A percentile compares a stretch with the other conserved stretches of the same genome.
Evolutionary conservation across 92 coral and sea anemone species (phyloP).

Genomic region (Epizoanthus illoricatus): DNA sequence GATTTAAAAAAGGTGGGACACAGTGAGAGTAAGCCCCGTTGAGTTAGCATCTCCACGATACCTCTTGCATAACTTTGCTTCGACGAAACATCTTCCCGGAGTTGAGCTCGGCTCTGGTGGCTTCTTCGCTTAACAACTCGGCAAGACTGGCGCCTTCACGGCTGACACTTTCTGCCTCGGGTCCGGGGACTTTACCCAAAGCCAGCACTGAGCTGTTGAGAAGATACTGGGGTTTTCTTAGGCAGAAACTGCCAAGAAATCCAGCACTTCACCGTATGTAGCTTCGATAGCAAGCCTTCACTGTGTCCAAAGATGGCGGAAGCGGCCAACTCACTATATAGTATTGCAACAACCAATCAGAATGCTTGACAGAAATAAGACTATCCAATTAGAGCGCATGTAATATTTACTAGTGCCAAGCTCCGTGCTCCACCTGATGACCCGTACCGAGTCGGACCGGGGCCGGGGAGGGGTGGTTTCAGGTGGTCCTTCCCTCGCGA

Average conservation of each 20-base stretch:
- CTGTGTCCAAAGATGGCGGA: conserved; percentile 79
- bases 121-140: conserved; percentile 82
- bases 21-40: conserved; percentile 99
- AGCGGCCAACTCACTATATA: conserved; percentile 12
- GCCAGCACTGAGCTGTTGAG: conserved; percentile 93
- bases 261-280: conserved; percentile 69
- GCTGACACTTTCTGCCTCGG: conserved; percentile 96
- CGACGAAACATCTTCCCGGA: conserved; percentile 86
- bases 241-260: conserved; percentile 36
- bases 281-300: conserved; percentile 99
- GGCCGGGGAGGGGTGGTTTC: too few species aligned
- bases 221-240: conserved; percentile 46
- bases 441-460: too few species aligned
- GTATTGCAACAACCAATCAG: conserved; percentile 40
- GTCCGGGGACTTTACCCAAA: conserved; percentile 99
- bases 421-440: too few species aligned
- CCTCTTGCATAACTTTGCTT: conserved; percentile 97
- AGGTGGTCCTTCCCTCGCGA: too few species aligned
- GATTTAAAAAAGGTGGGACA: conserved; percentile 96
- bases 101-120: conserved; percentile 74
- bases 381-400: conserved; percentile 41
- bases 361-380: background rate
- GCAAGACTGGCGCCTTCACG: conserved; percentile 80
- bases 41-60: conserved; percentile 72
- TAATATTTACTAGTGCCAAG: background rate